Conservation (phyloP, 2,888 invertebrate species). For the Xylota sylvarum region DNA sequence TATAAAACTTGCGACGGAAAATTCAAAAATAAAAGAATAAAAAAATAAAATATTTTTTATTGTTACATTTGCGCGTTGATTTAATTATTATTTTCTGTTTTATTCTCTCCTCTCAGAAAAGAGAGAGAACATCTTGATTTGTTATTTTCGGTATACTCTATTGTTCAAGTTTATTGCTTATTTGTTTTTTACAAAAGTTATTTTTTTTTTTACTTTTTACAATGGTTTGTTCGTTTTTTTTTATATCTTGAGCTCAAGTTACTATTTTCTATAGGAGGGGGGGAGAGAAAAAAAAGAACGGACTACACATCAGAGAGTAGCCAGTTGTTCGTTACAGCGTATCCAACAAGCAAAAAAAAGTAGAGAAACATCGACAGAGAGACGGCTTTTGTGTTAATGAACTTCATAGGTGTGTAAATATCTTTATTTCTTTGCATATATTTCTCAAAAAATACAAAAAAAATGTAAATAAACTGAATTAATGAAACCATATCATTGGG, state of each 20-base stretch:
- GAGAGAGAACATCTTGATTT: not conserved
- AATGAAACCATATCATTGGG: conserved; percentile 56
- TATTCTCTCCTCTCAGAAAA: conserved; percentile 65
- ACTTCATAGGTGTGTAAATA: conserved; percentile 61
- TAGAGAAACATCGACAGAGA: conserved; percentile 22
- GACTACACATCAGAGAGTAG: not conserved
- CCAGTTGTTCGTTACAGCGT: conserved; percentile 9
- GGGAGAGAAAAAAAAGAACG: not conserved
- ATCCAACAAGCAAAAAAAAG: conserved; percentile 31
- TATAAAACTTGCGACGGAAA: conserved; percentile 52
- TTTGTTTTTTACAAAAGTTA: conserved; percentile 11
- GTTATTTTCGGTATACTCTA: conserved; percentile 13
- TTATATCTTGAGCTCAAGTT: conserved; percentile 6
- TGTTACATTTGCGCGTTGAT: conserved; percentile 73
- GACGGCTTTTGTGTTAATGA: conserved; percentile 61
- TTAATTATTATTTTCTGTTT: conserved; percentile 56
- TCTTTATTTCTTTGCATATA: conserved; percentile 62
- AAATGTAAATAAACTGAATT: conserved; percentile 49
- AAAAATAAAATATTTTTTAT: conserved; percentile 65
- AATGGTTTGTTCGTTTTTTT: not conserved
- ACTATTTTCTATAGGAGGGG: not conserved
- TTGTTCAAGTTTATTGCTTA: conserved; percentile 8
- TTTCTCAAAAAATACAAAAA: conserved; percentile 59
- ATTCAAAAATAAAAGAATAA: conserved; percentile 49
- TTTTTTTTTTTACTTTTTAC: conserved; percentile 10